Conservation (phyloP, 2,797 vertebrate species). For the Rousettus madagascariensis region DNA sequence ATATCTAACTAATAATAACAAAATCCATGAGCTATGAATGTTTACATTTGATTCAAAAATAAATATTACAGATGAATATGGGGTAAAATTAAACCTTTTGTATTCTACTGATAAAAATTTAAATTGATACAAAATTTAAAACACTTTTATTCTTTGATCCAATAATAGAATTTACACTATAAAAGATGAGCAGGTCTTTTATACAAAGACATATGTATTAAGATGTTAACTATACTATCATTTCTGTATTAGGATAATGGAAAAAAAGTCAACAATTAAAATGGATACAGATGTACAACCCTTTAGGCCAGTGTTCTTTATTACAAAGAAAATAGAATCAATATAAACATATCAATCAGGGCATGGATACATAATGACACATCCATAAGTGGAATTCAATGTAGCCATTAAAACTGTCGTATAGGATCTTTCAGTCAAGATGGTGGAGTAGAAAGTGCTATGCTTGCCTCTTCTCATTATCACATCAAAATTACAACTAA, state of each 20-base stretch:
- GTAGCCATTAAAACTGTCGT: neutral
- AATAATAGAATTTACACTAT: neutral
- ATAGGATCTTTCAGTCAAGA: no score
- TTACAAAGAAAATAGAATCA: neutral
- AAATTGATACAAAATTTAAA: neutral
- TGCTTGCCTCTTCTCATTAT: no score
- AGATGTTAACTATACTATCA: neutral
- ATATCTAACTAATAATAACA: neutral
- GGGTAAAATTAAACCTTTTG: neutral
- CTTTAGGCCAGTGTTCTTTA: neutral
- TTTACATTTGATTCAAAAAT: neutral
- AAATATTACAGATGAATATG: neutral
- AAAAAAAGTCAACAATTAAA: neutral
- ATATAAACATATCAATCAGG: neutral
- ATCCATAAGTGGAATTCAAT: neutral
- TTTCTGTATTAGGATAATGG: neutral
- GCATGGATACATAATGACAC: neutral
- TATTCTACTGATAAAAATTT: neutral
- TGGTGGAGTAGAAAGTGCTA: no score
- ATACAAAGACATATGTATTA: neutral
- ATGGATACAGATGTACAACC: neutral
- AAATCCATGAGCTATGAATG: neutral
- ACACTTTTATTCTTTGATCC: neutral
- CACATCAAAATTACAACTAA: no score
- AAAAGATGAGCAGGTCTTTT: neutral